Conservation (phyloP, 1,140 invertebrate genomes). For the Tetramorium parvispinum region DNA sequence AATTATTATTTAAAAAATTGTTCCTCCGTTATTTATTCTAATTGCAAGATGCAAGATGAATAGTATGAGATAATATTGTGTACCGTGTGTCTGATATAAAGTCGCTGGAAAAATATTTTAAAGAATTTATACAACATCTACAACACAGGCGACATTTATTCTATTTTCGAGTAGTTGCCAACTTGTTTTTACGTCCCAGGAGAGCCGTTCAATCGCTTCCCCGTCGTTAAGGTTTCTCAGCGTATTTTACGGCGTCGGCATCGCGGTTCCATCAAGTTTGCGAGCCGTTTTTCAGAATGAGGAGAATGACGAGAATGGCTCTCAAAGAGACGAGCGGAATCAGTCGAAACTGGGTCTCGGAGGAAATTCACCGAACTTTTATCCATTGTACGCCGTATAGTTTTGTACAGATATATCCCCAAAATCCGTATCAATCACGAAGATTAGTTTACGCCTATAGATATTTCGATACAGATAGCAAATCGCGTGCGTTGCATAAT, state of each 20-base stretch:
- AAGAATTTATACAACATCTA: slow-evolving; percentile 13
- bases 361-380: slow-evolving; percentile 43
- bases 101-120: neutral
- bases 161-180: slow-evolving; percentile 25
- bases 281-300: slow-evolving; percentile 41
- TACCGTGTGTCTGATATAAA: neutral
- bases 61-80: neutral
- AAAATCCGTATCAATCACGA: slow-evolving; percentile 28
- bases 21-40: neutral
- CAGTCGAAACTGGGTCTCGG: slow-evolving; percentile 49
- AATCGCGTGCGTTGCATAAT: slow-evolving; percentile 15
- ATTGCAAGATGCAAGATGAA: neutral
- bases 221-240: slow-evolving; percentile 47
- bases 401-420: neutral
- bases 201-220: slow-evolving; percentile 15
- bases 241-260: slow-evolving; percentile 38
- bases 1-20: slow-evolving; percentile 1
- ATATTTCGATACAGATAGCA: neutral
- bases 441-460: slow-evolving; percentile 34
- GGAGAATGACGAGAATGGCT: neutral
- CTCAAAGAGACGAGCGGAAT: slow-evolving; percentile 48
- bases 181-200: slow-evolving; percentile 12
- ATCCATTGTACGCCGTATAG: slow-evolving; percentile 9
- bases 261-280: slow-evolving; percentile 44
- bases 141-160: slow-evolving; percentile 10